Base-by-base conservation (phyloP, 2,797 vertebrate species). In the Anas acuta region DNA sequence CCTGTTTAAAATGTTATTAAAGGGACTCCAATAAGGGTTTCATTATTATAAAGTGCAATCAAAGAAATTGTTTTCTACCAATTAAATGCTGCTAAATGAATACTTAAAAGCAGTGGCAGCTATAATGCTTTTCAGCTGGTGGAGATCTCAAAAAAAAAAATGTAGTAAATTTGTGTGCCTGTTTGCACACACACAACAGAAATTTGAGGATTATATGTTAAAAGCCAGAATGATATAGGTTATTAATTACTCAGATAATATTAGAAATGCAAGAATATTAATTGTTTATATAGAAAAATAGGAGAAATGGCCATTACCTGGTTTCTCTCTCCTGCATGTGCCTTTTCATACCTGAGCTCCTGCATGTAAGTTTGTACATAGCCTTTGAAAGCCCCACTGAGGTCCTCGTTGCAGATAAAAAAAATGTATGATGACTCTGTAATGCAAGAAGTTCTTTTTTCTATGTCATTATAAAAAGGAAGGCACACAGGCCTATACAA, bases 81-180 rank as follows among this genome's bases (percentile, higher is more conserved):
- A 41, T 82, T 90, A 95, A 96, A 76, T 53, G 22, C n/a, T 84
- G 67, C 80, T 90, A 82, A 77, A 85, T 70, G 89, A 92, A 45
- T 28, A 72, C 87, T 82, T 71, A 64, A 72, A 90, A 83, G 60
- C 67, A 86, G 47, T 28, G 43, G 51, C 1, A 4, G 37, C 26
- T 37, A 23, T 47, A 86, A 88, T 56, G 51, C 22, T 76, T 90
- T 75, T 32, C 77, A 90, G 70, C 26, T 92, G 41, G 18, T 66
- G 37, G 14, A 26, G 78, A 73, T 76, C 60, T 73, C 62, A 47
- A 51, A 69, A 80, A 80, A 64, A 64, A 37, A 26, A 62, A 72
- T 23, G 45, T 25, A 53, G 20, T 47, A 61, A 25, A 62, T 0
- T 0, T 18, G 22, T 23, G 23, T 56, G 43, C 33, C 56, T 87